Evolutionary conservation across 2,113 vertebrate genomes (phyloP), one percentile per base, ranked within the genome.

Genomic region (Aspiorhynchus laticeps): DNA sequence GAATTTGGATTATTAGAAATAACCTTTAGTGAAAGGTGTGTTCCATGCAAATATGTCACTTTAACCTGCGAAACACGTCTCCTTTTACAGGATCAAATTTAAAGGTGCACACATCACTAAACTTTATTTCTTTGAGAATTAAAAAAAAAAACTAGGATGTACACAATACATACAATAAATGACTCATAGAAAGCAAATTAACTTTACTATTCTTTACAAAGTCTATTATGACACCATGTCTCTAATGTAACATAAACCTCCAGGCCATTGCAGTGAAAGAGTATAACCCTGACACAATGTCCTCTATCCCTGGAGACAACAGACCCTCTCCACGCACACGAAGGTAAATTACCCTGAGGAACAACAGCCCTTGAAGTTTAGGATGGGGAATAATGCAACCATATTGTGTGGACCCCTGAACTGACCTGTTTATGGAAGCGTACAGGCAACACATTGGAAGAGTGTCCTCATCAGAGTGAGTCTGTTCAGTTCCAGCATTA

Each of bases 381-480:
- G 43, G 89, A 90, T 78, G 88, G 85, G 86, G 86, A 83, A 87
- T 71, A 85, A 84, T 90, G 86, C 53, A 63, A 85, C 69, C 77
- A 90, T 78, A 91, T 93, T 90, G 91, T 90, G 84, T 84, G 89
- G 92, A 92, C 92, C 93, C 86, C 84, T 69, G 59, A 24, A n/a
- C 89, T 95, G 93, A 94, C 93, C 93, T 93, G 93, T 91, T 92
- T 92, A 94, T 28, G 86, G 92, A 92, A 90, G 91, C 92, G 91
- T 88, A 83, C 87, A 69, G 63, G 17, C 81, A 82, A 19, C 80
- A 82, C 80, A 82, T 67, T 85, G 86, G 87, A 71, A 88, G 88
- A 81, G 51, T 7, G 87, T 90, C 93, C 90, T 93, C 92, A 93
- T 94, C 91, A 91, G 88, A 93, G 91, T 90, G 90, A 67, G 61